Conservation (phyloP, 2,888 invertebrate genomes). For the Apoda limacodes region DNA sequence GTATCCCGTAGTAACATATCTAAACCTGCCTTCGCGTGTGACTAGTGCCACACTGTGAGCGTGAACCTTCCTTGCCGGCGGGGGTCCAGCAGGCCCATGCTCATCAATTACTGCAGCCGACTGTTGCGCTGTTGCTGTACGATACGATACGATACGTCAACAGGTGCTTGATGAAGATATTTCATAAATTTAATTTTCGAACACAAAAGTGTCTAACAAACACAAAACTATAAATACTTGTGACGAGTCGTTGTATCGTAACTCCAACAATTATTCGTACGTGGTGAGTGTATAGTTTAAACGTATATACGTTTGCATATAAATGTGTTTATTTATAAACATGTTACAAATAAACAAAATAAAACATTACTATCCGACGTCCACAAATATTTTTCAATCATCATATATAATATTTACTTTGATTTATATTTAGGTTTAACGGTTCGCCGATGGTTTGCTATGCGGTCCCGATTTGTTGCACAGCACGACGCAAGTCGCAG, state of each 20-base stretch:
- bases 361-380: too few relatives aligned
- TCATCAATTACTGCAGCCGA: slow-evolving; percentile 40
- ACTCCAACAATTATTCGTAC: too few relatives aligned
- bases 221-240: too few relatives aligned
- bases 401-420: too few relatives aligned
- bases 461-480: slow-evolving; percentile 36
- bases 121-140: slow-evolving; percentile 17
- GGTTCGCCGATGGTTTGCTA: slow-evolving; percentile 24
- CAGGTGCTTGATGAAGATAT: slow-evolving; percentile 32
- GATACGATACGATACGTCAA: slow-evolving; percentile 33
- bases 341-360: too few relatives aligned
- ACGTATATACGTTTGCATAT: too few relatives aligned
- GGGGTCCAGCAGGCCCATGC: slow-evolving; percentile 37
- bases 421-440: slow-evolving; percentile 34
- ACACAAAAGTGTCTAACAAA: too few relatives aligned
- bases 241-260: too few relatives aligned
- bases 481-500: slow-evolving; percentile 35
- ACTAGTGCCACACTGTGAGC: slow-evolving; percentile 16
- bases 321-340: too few relatives aligned
- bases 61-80: slow-evolving; percentile 32
- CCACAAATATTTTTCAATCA: too few relatives aligned
- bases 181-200: neutral
- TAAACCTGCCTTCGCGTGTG: slow-evolving; percentile 3
- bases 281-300: too few relatives aligned
- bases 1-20: neutral